Conservation (phyloP, 2,113 vertebrate species). For the Mus pahari region DNA sequence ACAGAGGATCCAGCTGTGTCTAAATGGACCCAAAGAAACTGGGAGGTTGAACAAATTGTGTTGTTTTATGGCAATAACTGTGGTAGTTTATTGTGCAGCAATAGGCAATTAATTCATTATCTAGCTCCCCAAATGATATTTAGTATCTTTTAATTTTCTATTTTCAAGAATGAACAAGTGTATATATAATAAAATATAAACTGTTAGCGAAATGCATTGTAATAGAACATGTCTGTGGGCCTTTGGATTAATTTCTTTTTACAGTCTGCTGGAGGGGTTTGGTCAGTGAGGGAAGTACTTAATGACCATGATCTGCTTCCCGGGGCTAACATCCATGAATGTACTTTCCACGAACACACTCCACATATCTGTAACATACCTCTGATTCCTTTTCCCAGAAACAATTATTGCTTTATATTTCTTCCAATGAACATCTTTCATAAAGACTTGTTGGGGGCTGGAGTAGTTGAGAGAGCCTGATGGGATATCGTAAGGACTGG, state of each 20-base stretch:
- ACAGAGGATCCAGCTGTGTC: background rate
- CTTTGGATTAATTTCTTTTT: conserved; percentile 2
- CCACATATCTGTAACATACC: background rate
- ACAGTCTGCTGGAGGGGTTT: background rate
- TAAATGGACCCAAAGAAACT: background rate
- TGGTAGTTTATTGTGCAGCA: background rate
- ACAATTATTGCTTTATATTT: conserved; percentile 18
- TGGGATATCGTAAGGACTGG: background rate
- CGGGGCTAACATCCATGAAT: background rate
- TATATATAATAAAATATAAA: background rate
- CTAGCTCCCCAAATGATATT: background rate
- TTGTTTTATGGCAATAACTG: background rate
- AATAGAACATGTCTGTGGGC: background rate
- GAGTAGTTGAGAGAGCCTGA: background rate
- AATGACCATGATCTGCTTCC: background rate
- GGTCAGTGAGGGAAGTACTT: background rate
- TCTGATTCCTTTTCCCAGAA: background rate
- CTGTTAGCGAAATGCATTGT: background rate
- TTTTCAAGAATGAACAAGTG: conserved; percentile 8
- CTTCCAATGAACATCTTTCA: background rate
- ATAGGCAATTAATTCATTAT: background rate
- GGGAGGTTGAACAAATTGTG: background rate
- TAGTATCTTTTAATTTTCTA: conserved; percentile 47
- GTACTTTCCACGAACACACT: background rate
- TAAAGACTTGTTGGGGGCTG: background rate